Evolutionary conservation across 37 sponge, comb jelly and placozoan species (phyloP), one percentile per base, ranked within the genome.

Genomic region (Diacarnus erythraeanus): DNA sequence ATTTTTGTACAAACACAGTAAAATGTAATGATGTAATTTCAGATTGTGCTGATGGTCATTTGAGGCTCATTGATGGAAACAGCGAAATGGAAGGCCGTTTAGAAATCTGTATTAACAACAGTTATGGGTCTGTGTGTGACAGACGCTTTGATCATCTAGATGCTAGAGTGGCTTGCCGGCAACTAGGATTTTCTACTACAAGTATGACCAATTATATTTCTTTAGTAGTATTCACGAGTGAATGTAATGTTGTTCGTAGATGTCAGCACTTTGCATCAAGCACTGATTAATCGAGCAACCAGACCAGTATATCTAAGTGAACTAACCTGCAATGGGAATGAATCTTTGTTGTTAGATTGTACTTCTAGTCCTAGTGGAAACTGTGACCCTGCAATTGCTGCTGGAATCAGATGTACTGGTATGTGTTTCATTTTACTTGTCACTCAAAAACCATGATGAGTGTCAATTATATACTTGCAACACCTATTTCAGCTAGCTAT

Each of bases 371-470:
- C 1, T 10, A 23, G 10, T 36, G 40, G 68, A 40, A 26, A 56
- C 0, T 83, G 84, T 41, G 59, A 68, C 35, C 84, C 76, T 42
- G 2, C 77, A 0, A 57, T 40, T 36, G 84, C 75, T 76, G 76
- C 84, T 36, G 77, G 77, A 1, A 70, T 83, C 23, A 57, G 66
- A 18, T 83, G 84, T 83, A 37, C 22, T 65, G 76, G 84, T 83
- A 9, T 36, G 67, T 4, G n/a, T n/a, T n/a, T n/a, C n/a, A n/a
- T n/a, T n/a, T n/a, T n/a, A n/a, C n/a, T n/a, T n/a, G n/a, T n/a
- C n/a, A n/a, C n/a, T n/a, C n/a, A n/a, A n/a, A n/a, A n/a, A n/a
- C n/a, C n/a, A n/a, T n/a, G n/a, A n/a, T n/a, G n/a, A n/a, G n/a
- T n/a, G n/a, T n/a, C n/a, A n/a, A n/a, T n/a, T n/a, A n/a, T n/a